These are phyloP conservation scores for Luperina nickerlii DNA, from an alignment of 2,888 invertebrate species.

Conservation along the genomic window DNA sequence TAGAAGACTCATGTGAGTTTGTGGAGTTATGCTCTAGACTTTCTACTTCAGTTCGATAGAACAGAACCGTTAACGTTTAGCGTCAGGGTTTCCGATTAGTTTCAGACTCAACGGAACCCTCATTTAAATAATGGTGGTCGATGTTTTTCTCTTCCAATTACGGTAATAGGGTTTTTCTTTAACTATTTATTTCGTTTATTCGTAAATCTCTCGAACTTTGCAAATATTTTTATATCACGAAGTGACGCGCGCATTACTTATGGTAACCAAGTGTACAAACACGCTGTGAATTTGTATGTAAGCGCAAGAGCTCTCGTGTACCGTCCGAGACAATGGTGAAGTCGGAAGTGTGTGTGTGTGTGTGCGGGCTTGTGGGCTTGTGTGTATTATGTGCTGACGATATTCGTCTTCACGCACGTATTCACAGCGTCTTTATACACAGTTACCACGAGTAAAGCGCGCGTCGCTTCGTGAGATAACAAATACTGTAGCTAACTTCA, in stretches of 20 bases:
- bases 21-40: not conserved
- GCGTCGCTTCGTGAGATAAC: not conserved
- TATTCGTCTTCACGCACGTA: not conserved
- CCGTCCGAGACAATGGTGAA: too few relatives aligned
- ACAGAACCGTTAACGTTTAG: not conserved
- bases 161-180: not conserved
- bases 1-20: constrained; percentile 5
- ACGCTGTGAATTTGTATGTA: not conserved
- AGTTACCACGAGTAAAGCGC: not conserved
- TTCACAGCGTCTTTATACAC: not conserved
- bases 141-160: not conserved
- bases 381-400: not conserved
- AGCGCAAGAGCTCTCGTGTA: too few relatives aligned
- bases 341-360: too few relatives aligned
- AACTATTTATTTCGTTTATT: not conserved
- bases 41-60: constrained; percentile 1
- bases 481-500: not conserved
- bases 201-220: not conserved
- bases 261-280: not conserved
- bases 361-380: too few relatives aligned
- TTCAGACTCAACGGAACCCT: not conserved
- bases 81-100: not conserved
- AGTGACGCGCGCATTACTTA: not conserved
- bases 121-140: not conserved
- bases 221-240: not conserved